Evolutionary conservation across 2,797 vertebrate genomes (phyloP).

Genomic region (Spinus olivaceus): DNA sequence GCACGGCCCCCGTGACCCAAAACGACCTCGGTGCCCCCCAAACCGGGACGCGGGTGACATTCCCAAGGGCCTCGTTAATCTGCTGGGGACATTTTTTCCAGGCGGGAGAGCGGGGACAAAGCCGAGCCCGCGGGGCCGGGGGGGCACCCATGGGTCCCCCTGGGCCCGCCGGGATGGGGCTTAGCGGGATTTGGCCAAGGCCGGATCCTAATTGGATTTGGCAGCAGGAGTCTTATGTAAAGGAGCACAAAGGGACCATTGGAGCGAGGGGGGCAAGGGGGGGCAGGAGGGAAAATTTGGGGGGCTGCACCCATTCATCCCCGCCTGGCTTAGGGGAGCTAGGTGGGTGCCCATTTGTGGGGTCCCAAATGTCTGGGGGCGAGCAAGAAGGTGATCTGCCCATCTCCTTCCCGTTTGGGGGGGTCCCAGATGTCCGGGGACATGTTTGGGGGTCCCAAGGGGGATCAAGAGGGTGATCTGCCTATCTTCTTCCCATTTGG

Average conservation of each 20-base stretch:
- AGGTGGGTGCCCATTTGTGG: too few relatives aligned
- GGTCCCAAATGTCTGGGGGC: too few relatives aligned
- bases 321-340: not conserved
- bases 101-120: constrained; percentile 24
- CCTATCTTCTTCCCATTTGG: too few relatives aligned
- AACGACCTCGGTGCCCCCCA: not conserved
- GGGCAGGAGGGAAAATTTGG: not conserved
- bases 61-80: not conserved
- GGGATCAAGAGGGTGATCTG: too few relatives aligned
- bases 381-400: too few relatives aligned
- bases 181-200: not conserved
- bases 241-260: constrained; percentile 26
- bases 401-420: not conserved
- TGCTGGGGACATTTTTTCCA: not conserved
- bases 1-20: not conserved
- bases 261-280: not conserved
- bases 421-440: too few relatives aligned
- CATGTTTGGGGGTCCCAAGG: too few relatives aligned
- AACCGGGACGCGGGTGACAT: not conserved
- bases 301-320: not conserved
- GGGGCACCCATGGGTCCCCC: not conserved
- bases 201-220: constrained; percentile 27
- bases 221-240: not conserved
- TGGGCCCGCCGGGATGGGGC: not conserved
- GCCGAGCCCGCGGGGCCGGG: not conserved